Percentiles rank a stretch among this genome's conserved stretches.
phyloP scores from a whole-genome alignment of 1,140 invertebrate genomes.

The Glomeris maerens region DNA sequence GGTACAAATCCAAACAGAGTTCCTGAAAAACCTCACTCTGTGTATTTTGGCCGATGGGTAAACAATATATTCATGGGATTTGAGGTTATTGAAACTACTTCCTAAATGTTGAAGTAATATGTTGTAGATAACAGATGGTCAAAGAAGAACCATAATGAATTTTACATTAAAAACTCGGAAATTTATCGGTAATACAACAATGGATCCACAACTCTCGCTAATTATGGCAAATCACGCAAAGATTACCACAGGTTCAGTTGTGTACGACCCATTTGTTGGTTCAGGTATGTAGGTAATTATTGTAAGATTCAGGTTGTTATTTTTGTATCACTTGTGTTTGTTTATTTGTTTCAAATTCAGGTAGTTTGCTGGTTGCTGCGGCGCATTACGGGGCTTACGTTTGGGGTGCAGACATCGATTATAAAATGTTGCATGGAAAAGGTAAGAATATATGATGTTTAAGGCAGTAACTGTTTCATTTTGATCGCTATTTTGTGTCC shows the following conservation, averaged over 20 bases:
- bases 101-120: background rate
- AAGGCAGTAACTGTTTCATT: too few species aligned
- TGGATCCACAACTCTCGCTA: slow-evolving; percentile 84
- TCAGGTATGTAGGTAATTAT: too few species aligned
- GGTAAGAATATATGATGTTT: too few species aligned
- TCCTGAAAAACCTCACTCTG: slow-evolving; percentile 51
- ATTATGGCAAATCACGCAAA: slow-evolving; percentile 87
- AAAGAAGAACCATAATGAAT: slow-evolving; percentile 57
- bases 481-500: too few species aligned
- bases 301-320: too few species aligned
- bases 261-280: slow-evolving; percentile 91
- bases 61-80: too few species aligned
- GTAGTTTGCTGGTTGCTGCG: slow-evolving; percentile 73
- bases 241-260: slow-evolving; percentile 52
- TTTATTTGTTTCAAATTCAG: slow-evolving; percentile 24
- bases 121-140: slow-evolving; percentile 57
- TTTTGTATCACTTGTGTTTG: too few species aligned
- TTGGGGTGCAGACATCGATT: slow-evolving; percentile 85
- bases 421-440: slow-evolving; percentile 73
- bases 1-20: slow-evolving; percentile 56
- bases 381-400: slow-evolving; percentile 83
- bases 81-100: background rate
- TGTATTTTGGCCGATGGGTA: slow-evolving; percentile 77
- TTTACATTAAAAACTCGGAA: slow-evolving; percentile 75
- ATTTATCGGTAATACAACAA: slow-evolving; percentile 94